Base-by-base conservation (phyloP, 2,888 invertebrate genomes). In the Melanostoma mellinum region DNA sequence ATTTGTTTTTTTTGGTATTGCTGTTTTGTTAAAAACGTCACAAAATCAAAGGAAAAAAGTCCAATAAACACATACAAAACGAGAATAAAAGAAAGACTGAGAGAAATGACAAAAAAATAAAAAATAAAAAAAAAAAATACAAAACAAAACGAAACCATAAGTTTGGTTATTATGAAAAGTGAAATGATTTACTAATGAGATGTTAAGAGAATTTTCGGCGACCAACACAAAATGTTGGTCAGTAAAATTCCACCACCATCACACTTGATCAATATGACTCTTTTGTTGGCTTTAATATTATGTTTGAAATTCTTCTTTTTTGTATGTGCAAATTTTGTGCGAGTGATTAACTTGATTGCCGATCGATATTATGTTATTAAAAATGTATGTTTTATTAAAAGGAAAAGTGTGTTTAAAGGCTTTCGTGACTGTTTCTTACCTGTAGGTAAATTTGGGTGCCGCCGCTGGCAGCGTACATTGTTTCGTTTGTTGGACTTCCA, bases 381-480 rank as follows among this genome's bases (percentile, higher is more conserved):
- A 58, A 46, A 33, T 40, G 36, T 6, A 6, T 50, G 2, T 67
- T 2, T 52, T 40, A 6, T 10, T 20, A 20, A 20, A 20, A 20
- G 20, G 20, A 20, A 20, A 1, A 20, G 4, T 46, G n/a, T 79
- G 61, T 53, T 44, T n/a, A 46, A 9, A 20, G 20, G 20, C 20
- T 20, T 20, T n/a, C 5, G 56, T 63, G 50, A 9, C 9, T 56
- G 44, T 40, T 35, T 68, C 90, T 90, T 90, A 91, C 91, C 91
- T 91, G 91, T 86, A 91, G 89, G 88, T 91, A 91, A 88, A 91
- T 91, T 88, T 91, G 91, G 87, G 91, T 91, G 89, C 91, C 90
- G 89, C 91, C 91, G 88, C 90, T 89, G 87, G 91, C 90, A 88
- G 90, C 90, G 88, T 91, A 91, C 91, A 91, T 91, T 87, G 88